phyloP scores from a whole-genome alignment of 2,113 vertebrate species.

The Tamias sibiricus region DNA sequence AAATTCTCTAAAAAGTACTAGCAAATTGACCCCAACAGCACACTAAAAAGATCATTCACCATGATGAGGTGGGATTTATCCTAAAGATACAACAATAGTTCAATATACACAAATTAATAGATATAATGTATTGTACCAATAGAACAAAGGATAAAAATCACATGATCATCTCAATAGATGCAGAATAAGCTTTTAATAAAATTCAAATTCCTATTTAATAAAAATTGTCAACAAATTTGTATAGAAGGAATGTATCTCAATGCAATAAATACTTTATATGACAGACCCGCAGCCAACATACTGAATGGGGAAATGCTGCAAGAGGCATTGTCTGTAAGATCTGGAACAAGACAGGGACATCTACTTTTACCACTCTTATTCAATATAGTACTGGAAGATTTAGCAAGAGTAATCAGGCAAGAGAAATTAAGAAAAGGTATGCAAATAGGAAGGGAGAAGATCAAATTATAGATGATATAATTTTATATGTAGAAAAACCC shows the following conservation, averaged over 20 bases:
- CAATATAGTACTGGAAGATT: too few species aligned
- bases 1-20: too few species aligned
- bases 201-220: neutral
- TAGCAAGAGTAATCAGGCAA: neutral
- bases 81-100: neutral
- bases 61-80: neutral
- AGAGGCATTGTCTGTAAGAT: too few species aligned
- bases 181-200: neutral
- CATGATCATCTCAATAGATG: neutral
- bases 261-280: neutral
- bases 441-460: neutral
- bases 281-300: neutral
- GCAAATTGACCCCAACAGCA: too few species aligned
- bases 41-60: too few species aligned
- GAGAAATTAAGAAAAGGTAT: neutral
- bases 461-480: too few species aligned
- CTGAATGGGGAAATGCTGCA: neutral
- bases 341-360: too few species aligned
- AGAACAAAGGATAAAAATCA: too few species aligned
- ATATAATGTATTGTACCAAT: too few species aligned
- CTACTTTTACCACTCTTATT: too few species aligned
- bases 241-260: neutral
- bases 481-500: too few species aligned
- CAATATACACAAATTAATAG: neutral
- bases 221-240: neutral